Evolutionary conservation across 2,797 vertebrate genomes (phyloP), one percentile per base, ranked within the genome.

Genomic region (Vireo griseus): DNA sequence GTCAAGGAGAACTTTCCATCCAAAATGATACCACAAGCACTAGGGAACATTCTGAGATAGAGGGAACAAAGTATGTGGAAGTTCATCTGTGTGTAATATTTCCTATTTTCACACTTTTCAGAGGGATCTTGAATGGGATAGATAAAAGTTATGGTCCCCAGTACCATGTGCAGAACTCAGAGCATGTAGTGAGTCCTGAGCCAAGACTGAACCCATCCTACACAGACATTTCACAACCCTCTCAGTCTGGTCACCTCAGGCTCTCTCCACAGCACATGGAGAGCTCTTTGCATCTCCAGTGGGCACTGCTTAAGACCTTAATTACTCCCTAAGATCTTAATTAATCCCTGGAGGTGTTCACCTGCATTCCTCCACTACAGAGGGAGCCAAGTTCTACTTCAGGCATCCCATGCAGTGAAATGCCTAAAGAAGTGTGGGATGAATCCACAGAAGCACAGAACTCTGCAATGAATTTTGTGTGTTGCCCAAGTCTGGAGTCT

Each of bases 301-400:
- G 95, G 94, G 83, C 96, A 94, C 92, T 93, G 92, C 76, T 82
- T 90, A 90, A 96, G 50, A 78, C 77, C 69, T 81, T 94, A 95
- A 96, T 96, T 94, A 84, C 76, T 77, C 42, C 58, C 54, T 90
- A 86, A 95, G 66, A 93, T 88, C 54, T 84, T 96, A 96, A 94
- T 95, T 95, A 96, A 78, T 72, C 96, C 92, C 96, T 86, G 88
- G 65, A 93, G 95, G 94, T 86, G 92, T 90, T 94, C 92, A 86
- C 76, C 94, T 95, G 92, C 94, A 81, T 96, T 95, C 80, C 90
- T 96, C 17, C 73, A 44, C 76, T 75, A 47, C 31, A 84, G 86
- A 94, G 13, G 35, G 54, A 94, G 76, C 73, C 90, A 86, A 93
- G 69, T 72, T 80, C 61, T 47, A 54, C 69, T 86, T 48, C 63